Percentiles rank a stretch among this genome's conserved stretches.
These are phyloP conservation scores for Tipula vernalis DNA, from an alignment of 2,888 invertebrate species.

Conservation along the genomic window DNA sequence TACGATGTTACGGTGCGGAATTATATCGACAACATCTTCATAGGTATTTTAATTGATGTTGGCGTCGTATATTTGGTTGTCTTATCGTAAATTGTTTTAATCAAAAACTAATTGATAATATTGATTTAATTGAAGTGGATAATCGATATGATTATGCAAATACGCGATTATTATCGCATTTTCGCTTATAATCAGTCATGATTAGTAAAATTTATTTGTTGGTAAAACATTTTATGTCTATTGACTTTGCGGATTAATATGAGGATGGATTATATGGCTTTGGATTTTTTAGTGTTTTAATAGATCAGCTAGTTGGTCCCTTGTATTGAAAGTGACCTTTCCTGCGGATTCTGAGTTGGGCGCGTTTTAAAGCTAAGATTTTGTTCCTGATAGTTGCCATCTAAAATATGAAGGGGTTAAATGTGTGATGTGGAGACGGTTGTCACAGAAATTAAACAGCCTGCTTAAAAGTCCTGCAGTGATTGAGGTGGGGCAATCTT, in stretches of 20 bases:
- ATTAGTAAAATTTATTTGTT: neutral
- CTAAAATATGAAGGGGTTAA: no score
- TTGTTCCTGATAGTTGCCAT: no score
- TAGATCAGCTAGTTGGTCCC: no score
- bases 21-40: neutral
- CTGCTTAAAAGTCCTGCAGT: no score
- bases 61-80: neutral
- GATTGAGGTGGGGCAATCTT: no score
- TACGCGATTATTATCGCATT: neutral
- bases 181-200: neutral
- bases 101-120: neutral
- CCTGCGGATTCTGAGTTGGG: no score
- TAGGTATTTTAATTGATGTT: neutral
- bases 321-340: no score
- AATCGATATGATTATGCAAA: neutral
- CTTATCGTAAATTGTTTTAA: neutral
- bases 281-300: neutral
- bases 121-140: neutral
- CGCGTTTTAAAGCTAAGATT: no score
- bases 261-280: neutral
- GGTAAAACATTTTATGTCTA: neutral
- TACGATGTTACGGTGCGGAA: no score
- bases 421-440: no score
- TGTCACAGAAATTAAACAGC: no score
- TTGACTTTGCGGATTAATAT: neutral